Percentiles rank a stretch among this genome's conserved stretches.
Evolutionary conservation across 2,113 vertebrate genomes (phyloP).

Genomic region (Oncorhynchus kisutch): DNA sequence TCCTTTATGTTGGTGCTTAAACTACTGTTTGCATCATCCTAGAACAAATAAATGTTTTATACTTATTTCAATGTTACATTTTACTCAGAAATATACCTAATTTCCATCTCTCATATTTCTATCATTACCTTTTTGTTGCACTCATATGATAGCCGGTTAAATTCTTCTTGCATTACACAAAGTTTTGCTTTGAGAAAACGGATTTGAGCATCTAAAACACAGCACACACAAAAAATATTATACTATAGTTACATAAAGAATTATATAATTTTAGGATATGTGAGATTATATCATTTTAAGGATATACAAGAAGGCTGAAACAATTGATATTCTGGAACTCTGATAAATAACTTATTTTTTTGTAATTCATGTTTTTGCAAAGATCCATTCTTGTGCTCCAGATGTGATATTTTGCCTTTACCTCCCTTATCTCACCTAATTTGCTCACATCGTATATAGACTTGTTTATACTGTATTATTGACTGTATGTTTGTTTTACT

Average conservation of each 20-base stretch:
- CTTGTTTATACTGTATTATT: too few relatives aligned
- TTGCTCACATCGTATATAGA: too few relatives aligned
- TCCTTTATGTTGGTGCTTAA: slow-evolving; percentile 80
- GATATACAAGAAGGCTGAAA: too few relatives aligned
- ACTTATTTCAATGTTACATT: background rate
- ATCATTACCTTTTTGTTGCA: slow-evolving; percentile 84
- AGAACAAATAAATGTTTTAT: slow-evolving; percentile 11
- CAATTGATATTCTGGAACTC: too few relatives aligned
- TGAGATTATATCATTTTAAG: too few relatives aligned
- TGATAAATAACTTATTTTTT: too few relatives aligned
- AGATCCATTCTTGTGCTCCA: background rate
- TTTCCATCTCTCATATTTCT: background rate
- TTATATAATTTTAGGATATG: too few relatives aligned
- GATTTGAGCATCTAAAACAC: slow-evolving; percentile 81
- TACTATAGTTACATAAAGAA: too few relatives aligned
- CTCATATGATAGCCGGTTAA: slow-evolving; percentile 80
- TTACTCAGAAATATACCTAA: background rate
- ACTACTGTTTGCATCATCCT: slow-evolving; percentile 86
- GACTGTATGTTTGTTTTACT: too few relatives aligned
- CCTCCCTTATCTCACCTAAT: too few relatives aligned
- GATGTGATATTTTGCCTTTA: too few relatives aligned
- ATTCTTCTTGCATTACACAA: slow-evolving; percentile 84
- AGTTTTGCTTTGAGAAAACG: slow-evolving; percentile 90
- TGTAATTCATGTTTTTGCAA: too few relatives aligned
- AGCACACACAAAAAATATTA: slow-evolving; percentile 11